Conservation (phyloP, 2,888 invertebrate species). For the Didymodactylos carnosus region DNA sequence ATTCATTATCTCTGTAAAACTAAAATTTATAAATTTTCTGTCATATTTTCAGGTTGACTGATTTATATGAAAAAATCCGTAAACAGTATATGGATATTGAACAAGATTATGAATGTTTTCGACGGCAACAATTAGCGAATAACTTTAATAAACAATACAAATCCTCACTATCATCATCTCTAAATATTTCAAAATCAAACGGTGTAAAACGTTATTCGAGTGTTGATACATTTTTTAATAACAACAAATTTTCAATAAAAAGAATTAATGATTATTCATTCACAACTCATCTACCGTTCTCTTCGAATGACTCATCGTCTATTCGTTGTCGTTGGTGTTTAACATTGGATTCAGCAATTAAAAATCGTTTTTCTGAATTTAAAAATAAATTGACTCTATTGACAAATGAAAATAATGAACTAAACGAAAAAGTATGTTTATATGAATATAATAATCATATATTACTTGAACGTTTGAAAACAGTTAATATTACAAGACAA, state of each 20-base stretch:
- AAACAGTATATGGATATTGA: not conserved
- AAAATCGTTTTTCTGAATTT: not conserved
- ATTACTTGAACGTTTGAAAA: not conserved
- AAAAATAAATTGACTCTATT: not conserved
- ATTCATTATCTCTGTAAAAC: too few relatives aligned
- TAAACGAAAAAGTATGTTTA: not conserved
- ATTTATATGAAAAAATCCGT: not conserved
- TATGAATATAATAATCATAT: not conserved
- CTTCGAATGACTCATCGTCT: too few relatives aligned
- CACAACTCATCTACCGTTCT: too few relatives aligned
- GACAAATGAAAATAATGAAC: not conserved
- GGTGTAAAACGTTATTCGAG: too few relatives aligned
- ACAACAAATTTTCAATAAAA: too few relatives aligned
- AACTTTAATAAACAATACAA: not conserved
- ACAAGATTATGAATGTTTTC: not conserved
- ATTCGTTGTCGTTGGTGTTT: not conserved
- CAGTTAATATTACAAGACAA: not conserved
- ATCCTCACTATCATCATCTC: not conserved
- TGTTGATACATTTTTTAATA: too few relatives aligned
- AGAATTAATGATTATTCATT: too few relatives aligned
- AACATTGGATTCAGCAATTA: not conserved
- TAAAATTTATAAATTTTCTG: too few relatives aligned
- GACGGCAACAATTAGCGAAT: not conserved
- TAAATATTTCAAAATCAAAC: too few relatives aligned
- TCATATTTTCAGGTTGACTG: not conserved